A percentile compares a stretch with the other conserved stretches of the same genome.
Conservation (phyloP, 2,888 invertebrate species). For the Andrena marginata region DNA sequence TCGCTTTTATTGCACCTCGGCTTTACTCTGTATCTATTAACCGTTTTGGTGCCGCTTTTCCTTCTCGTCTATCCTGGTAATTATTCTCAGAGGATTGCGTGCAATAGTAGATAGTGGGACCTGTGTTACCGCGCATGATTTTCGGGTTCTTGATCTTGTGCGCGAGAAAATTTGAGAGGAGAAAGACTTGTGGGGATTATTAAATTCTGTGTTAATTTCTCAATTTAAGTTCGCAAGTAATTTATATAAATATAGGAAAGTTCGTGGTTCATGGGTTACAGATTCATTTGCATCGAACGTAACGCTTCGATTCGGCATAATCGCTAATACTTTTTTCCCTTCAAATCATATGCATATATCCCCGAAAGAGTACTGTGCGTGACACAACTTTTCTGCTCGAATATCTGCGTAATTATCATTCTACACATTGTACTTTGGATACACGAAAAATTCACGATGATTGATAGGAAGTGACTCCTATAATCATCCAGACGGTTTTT, state of each 20-base stretch:
- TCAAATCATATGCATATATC: not conserved
- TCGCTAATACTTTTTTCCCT: not conserved
- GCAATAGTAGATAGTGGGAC: not conserved
- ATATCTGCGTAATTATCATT: slow-evolving; percentile 34
- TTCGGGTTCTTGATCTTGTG: not conserved
- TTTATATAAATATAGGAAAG: not conserved
- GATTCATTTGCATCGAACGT: not conserved
- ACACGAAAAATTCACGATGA: not conserved
- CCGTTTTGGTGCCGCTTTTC: slow-evolving; percentile 63
- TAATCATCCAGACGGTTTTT: slow-evolving; percentile 6
- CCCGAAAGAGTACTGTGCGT: not conserved
- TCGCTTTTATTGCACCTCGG: slow-evolving; percentile 60
- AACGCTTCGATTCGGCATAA: not conserved
- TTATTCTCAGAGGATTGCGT: slow-evolving; percentile 5
- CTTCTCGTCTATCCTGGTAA: slow-evolving; percentile 70
- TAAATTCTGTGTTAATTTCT: not conserved
- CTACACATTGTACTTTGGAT: slow-evolving; percentile 34
- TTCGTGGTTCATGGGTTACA: not conserved
- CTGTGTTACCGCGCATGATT: too few relatives aligned
- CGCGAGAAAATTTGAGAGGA: not conserved
- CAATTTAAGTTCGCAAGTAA: not conserved
- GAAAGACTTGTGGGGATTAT: not conserved
- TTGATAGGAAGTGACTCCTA: slow-evolving; percentile 25
- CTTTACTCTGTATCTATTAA: slow-evolving; percentile 58
- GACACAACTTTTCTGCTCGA: not conserved